Evolutionary conservation across 2,113 vertebrate genomes (phyloP), one percentile per base, ranked within the genome.

Genomic region (Trichechus manatus): DNA sequence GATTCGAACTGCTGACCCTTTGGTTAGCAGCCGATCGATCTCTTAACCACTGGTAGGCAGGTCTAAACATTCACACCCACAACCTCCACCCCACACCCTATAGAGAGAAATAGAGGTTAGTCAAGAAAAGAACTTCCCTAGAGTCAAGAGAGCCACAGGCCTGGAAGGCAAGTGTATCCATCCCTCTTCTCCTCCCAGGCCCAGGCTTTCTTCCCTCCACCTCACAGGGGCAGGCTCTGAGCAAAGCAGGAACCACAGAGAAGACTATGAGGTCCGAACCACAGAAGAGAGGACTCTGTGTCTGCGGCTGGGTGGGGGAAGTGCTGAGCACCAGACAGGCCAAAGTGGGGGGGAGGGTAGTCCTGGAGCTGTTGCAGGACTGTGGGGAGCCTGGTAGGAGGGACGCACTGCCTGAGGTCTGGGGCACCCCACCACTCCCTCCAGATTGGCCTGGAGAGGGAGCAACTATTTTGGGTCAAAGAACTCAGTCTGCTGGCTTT

Each of bases 281-380:
- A 96, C 96, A 98, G 97, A 96, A 96, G 93, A 97, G 96, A 98
- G 84, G 93, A 96, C 95, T 96, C 97, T 95, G 93, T 97, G 97
- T 98, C 97, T 98, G 96, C 42, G 93, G 97, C 96, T 44, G 59
- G 70, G 81, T 88, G 47, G 91, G 91, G 96, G 84, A 68, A 78
- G 92, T 93, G 96, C 23, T 39, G 33, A 89, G 29, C 70, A 66
- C 87, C 80, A 94, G 86, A 97, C 64, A 70, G 89, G 93, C 61
- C 78, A 63, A 47, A 31, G 64, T 3, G 89, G 68, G 95, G 75
- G 83, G 93, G 84, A 92, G 72, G 94, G 63, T 83, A 91, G 90
- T 83, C 20, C 64, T 17, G 70, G 87, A 91, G 85, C 93, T 96
- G 31, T 82, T 92, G 70, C 80, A 95, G 91, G 63, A 70, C 89